These are phyloP conservation scores for Paramisgurnus dabryanus DNA, from an alignment of 2,113 vertebrate genomes.

Conservation along the genomic window DNA sequence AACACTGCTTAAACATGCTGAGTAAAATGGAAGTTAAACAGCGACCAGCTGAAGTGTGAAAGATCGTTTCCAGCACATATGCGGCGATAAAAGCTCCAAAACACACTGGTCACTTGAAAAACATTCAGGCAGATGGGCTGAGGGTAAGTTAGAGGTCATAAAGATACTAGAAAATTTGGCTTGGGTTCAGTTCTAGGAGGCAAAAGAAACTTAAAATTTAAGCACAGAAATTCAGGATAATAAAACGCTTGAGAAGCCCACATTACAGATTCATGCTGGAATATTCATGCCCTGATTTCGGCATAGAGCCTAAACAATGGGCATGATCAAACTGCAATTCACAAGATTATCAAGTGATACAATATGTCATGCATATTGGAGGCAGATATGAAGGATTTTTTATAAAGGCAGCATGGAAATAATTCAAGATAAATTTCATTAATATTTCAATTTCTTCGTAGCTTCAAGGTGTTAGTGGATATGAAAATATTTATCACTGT, in stretches of 20 bases:
- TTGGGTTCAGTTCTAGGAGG: conserved; percentile 25
- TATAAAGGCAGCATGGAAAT: conserved; percentile 17
- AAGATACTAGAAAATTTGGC: conserved; percentile 18
- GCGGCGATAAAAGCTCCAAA: conserved; percentile 8
- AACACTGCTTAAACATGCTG: background rate
- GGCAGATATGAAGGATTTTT: conserved; percentile 20
- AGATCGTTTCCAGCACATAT: conserved; percentile 25
- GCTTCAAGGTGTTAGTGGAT: conserved; percentile 34
- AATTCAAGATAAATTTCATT: conserved; percentile 17
- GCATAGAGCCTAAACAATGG: background rate
- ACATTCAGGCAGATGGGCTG: conserved; percentile 43
- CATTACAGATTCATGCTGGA: background rate
- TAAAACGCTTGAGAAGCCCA: background rate
- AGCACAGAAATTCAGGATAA: background rate
- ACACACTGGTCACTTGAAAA: conserved; percentile 29
- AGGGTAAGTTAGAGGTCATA: conserved; percentile 8
- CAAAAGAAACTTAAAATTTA: conserved; percentile 8
- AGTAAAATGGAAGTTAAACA: background rate
- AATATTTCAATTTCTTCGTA: conserved; percentile 36
- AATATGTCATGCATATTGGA: conserved; percentile 14
- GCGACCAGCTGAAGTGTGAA: conserved; percentile 31
- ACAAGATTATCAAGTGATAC: conserved; percentile 7
- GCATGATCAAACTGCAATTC: conserved; percentile 10
- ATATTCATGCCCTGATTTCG: background rate
- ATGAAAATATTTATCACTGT: conserved; percentile 45